Evolutionary conservation across 2,797 vertebrate species (phyloP), one percentile per base, ranked within the genome.

Genomic region (Mus minutoides): DNA sequence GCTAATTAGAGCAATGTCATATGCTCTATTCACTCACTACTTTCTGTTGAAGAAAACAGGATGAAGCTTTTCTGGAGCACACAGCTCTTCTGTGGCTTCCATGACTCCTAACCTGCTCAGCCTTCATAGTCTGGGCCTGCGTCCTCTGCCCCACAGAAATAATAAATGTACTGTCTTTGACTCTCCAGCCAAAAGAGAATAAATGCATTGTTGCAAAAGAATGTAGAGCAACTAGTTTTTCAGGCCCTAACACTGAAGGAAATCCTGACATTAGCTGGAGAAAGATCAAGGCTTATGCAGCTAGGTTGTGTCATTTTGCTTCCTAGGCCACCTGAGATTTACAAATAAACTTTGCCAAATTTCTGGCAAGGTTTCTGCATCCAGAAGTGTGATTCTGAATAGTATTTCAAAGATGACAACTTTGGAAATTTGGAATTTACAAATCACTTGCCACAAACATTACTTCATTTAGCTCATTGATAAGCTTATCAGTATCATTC

Each of bases 201-300:
- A 86, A 96, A 94, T 95, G 92, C 73, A 94, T 93, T 88, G 29
- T 95, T 96, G 37, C 31, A 96, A 49, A 93, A 90, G 82, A 93
- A 95, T 88, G 60, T 67, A 78, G 78, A 96, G 10, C 82, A 95
- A 97, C 96, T 95, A 73, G 82, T 94, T 94, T 97, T 98, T 97
- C 94, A 97, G 90, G 92, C 73, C 75, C 87, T 60, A 10, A 82
- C 14, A 88, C 69, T 89, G 52, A 90, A 94, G 91, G 43, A 58
- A 97, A 95, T 92, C 90, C 58, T 88, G 37, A 95, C 76, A 77
- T 52, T 40, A 92, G 26, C 17, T 93, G 17, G n/a, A 95, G 16
- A 87, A 37, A 96, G 86, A 96, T 94, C 0, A 88, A 54, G 77
- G 52, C 22, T 90, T 86, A n/a, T 22, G 82, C 49, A 85, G 67